Evolutionary conservation across 2,888 invertebrate species (phyloP), one percentile per base, ranked within the genome.

Genomic region (Rutpela maculata): DNA sequence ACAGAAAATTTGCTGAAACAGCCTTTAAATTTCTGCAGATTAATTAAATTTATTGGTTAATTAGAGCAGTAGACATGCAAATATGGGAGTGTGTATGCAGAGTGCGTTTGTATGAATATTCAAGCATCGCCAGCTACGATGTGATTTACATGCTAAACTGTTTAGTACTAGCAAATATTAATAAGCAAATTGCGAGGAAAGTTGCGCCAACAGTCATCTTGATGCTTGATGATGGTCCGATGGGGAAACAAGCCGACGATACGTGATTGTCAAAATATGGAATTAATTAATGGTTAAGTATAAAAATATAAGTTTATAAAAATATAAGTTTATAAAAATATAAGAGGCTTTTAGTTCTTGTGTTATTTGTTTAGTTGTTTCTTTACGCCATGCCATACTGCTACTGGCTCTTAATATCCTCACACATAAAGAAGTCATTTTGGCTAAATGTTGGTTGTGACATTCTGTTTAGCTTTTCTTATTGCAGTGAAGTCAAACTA

Each of bases 141-240:
- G 81, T 82, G 80, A 82, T 83, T 83, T 83, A 83, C 83, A 83
- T 83, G 78, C 81, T 82, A 81, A 83, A 83, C 80, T 82, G 82
- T 83, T 83, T 82, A 81, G 81, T 57, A 71, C 73, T 35, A 69
- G 79, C 82, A 83, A 82, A 81, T 81, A 83, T 83, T 82, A 83
- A 80, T 83, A 83, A 81, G 83, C 81, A 81, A 83, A 83, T 83
- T 80, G 80, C 76, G 79, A 78, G 77, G 78, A 79, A 80, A 80
- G 71, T 26, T 38, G 69, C 57, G 43, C 18, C 69, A 18, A 22
- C n/a, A 62, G 62, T 26, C 31, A 56, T 56, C 31, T 56, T 56
- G 19, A 26, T 56, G 19, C 55, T 55, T 63, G 17, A 17, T 17
- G 35, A 19, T 18, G 22, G 56, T 15, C 17, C 56, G 18, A 15